Percentiles rank a stretch among this genome's conserved stretches.
These are phyloP conservation scores for Chelonia mydas DNA, from an alignment of 2,797 vertebrate genomes.

Conservation along the genomic window DNA sequence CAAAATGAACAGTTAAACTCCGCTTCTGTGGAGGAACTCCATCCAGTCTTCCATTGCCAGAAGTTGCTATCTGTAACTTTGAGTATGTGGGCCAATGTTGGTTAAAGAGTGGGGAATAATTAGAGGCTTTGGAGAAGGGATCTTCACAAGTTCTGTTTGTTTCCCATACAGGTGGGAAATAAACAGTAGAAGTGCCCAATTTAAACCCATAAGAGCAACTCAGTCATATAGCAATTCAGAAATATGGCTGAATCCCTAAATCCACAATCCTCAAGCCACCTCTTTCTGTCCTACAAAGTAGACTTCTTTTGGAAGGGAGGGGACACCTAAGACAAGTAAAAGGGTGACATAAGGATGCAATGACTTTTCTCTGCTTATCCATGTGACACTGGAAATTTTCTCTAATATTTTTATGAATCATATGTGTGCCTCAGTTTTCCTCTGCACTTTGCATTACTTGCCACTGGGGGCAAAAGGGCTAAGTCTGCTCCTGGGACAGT, in stretches of 20 bases:
- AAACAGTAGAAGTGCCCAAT: not conserved
- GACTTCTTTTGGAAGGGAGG: not conserved
- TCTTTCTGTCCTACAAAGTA: not conserved
- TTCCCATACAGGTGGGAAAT: not conserved
- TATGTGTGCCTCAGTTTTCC: not conserved
- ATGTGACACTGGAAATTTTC: not conserved
- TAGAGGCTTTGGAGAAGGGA: not conserved
- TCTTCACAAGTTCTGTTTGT: not conserved
- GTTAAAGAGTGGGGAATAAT: accelerated
- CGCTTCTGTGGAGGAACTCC: not conserved
- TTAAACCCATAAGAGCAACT: not conserved
- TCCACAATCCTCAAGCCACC: not conserved
- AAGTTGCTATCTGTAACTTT: not conserved
- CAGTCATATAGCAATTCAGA: not conserved
- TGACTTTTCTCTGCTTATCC: not conserved
- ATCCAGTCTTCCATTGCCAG: not conserved
- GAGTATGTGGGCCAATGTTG: not conserved
- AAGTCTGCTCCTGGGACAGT: not conserved
- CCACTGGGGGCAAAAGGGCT: not conserved
- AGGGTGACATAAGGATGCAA: not conserved
- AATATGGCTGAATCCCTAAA: not conserved
- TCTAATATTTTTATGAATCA: not conserved
- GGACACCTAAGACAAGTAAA: not conserved
- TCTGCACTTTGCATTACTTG: not conserved
- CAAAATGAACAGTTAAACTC: conserved; percentile 27